phyloP scores from a whole-genome alignment of 1,140 invertebrate species.

The Aphaenogaster floridana region DNA sequence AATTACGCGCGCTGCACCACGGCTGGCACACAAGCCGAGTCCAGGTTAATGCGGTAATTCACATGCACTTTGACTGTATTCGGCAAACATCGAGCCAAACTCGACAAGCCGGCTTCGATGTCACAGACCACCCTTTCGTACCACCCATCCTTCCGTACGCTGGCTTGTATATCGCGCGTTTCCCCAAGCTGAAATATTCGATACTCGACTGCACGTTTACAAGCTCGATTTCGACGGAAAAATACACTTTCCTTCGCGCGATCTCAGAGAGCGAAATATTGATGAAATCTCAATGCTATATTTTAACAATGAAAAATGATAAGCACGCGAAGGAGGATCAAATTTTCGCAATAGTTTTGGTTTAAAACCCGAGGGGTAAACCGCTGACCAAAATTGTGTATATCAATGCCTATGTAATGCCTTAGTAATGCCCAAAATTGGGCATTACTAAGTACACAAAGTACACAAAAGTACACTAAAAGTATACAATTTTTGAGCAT shows the following conservation, averaged over 20 bases:
- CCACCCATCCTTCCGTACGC: slow-evolving; percentile 18
- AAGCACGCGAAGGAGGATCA: background rate
- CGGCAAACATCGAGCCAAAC: slow-evolving; percentile 83
- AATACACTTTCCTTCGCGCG: slow-evolving; percentile 33
- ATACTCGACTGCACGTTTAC: slow-evolving; percentile 52
- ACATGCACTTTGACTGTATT: slow-evolving; percentile 85
- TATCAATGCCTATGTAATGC: too few species aligned
- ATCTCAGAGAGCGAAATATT: slow-evolving; percentile 45
- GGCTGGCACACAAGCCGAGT: slow-evolving; percentile 69
- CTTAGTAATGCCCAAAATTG: too few species aligned
- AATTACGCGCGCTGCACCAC: slow-evolving; percentile 77
- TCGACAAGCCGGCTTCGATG: slow-evolving; percentile 78
- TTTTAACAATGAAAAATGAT: background rate
- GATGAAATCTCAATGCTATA: background rate
- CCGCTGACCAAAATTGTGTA: too few species aligned
- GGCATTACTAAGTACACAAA: too few species aligned
- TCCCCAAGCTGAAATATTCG: slow-evolving; percentile 66
- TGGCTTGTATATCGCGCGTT: slow-evolving; percentile 67
- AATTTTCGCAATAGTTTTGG: background rate
- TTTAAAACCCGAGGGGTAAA: background rate
- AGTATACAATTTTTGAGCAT: too few species aligned
- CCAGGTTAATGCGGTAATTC: slow-evolving; percentile 84
- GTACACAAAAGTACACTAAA: too few species aligned
- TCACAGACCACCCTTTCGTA: slow-evolving; percentile 67
- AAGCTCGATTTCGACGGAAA: slow-evolving; percentile 35